Evolutionary conservation across 2,113 vertebrate species (phyloP).

Genomic region (Epinephelus fuscoguttatus): DNA sequence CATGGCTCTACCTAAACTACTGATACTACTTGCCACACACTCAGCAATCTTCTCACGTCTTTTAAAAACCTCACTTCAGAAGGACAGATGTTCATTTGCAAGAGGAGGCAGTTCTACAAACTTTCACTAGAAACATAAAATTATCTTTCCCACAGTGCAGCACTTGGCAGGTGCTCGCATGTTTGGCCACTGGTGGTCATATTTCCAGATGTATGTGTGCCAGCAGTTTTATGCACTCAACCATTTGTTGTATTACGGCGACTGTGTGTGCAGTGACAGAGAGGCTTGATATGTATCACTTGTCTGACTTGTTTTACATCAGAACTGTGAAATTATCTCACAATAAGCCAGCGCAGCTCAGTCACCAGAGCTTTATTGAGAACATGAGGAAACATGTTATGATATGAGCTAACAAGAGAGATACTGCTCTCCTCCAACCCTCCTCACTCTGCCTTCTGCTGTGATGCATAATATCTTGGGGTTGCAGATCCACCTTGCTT

Average conservation of each 20-base stretch:
- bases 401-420: slow-evolving; percentile 26
- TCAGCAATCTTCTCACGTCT: too few relatives aligned
- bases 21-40: too few relatives aligned
- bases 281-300: slow-evolving; percentile 15
- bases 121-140: too few relatives aligned
- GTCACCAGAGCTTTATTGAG: slow-evolving; percentile 31
- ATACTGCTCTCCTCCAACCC: background rate
- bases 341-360: background rate
- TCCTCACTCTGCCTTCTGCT: background rate
- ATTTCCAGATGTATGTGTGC: background rate
- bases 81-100: too few relatives aligned
- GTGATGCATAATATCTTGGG: slow-evolving; percentile 21
- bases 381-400: slow-evolving; percentile 7
- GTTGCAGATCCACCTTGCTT: background rate
- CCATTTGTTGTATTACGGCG: background rate
- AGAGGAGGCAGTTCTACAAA: too few relatives aligned
- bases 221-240: background rate
- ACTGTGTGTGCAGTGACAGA: background rate
- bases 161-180: too few relatives aligned
- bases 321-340: slow-evolving; percentile 18
- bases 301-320: slow-evolving; percentile 41
- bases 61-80: too few relatives aligned
- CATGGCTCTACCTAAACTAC: too few relatives aligned
- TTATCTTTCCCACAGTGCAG: too few relatives aligned
- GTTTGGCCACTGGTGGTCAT: too few relatives aligned